Conservation (phyloP, 2,797 vertebrate genomes). For the Enteromius fasciolatus region DNA sequence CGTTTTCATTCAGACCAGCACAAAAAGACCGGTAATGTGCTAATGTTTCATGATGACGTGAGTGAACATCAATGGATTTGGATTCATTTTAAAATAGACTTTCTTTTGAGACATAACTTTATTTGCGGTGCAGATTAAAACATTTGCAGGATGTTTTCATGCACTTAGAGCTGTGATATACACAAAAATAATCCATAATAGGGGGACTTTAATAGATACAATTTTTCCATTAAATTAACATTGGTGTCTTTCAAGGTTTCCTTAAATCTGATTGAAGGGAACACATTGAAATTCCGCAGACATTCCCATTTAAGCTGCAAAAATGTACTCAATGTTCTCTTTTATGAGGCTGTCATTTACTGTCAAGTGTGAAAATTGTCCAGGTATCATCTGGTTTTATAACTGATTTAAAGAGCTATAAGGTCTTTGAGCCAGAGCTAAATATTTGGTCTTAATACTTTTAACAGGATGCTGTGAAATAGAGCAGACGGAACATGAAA, state of each 20-base stretch:
- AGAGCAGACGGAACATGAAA: constrained; percentile 51
- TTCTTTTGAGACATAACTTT: no score
- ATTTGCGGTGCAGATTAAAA: no score
- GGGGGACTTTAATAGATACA: not conserved
- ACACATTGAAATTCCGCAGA: not conserved
- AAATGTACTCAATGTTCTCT: constrained; percentile 2
- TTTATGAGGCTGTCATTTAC: constrained; percentile 46
- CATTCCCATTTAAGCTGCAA: not conserved
- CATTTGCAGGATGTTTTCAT: no score
- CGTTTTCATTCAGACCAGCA: no score
- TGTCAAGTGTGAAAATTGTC: constrained; percentile 55
- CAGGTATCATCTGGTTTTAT: constrained; percentile 51
- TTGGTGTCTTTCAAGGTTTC: not conserved
- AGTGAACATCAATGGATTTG: no score
- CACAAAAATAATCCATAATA: no score
- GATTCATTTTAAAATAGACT: no score
- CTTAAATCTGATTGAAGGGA: constrained; percentile 11
- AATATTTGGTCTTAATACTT: constrained; percentile 59
- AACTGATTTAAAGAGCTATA: constrained; percentile 40
- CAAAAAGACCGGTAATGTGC: no score
- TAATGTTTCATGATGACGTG: no score
- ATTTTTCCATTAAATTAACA: not conserved
- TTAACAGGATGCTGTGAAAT: constrained; percentile 55
- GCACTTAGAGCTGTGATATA: no score
- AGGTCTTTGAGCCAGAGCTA: constrained; percentile 48